Percentiles rank a stretch among this genome's conserved stretches.
Conservation (phyloP, 2,797 vertebrate species). For the Sphaeramia orbicularis region DNA sequence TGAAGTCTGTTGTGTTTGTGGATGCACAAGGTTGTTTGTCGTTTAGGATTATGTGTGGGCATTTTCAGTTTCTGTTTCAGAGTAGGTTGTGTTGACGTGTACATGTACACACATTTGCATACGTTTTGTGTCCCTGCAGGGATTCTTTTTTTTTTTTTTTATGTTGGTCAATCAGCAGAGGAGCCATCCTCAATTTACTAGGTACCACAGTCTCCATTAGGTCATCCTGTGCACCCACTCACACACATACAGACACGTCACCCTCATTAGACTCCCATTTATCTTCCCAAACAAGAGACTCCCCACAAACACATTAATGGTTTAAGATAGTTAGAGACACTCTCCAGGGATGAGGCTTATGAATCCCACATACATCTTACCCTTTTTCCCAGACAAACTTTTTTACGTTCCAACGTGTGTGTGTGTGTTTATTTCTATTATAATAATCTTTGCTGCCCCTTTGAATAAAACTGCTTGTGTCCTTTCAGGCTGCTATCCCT, state of each 20-base stretch:
- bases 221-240: slow-evolving; percentile 63
- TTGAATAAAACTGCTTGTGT: slow-evolving; percentile 24
- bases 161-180: slow-evolving; percentile 87
- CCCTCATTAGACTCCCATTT: slow-evolving; percentile 81
- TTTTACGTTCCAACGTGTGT: slow-evolving; percentile 10
- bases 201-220: slow-evolving; percentile 78
- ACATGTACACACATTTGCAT: slow-evolving; percentile 23
- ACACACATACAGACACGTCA: slow-evolving; percentile 57
- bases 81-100: slow-evolving; percentile 1
- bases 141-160: slow-evolving; percentile 63
- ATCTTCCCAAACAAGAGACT: slow-evolving; percentile 67
- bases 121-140: slow-evolving; percentile 70
- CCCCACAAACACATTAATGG: slow-evolving; percentile 69
- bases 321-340: slow-evolving; percentile 60
- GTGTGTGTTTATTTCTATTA: background rate
- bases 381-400: background rate
- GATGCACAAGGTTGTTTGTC: slow-evolving; percentile 12
- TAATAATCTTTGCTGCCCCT: background rate
- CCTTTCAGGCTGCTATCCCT: slow-evolving; percentile 95
- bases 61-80: slow-evolving; percentile 40
- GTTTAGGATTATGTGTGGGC: slow-evolving; percentile 30
- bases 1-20: slow-evolving; percentile 10
- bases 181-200: slow-evolving; percentile 79
- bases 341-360: slow-evolving; percentile 24
- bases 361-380: slow-evolving; percentile 3